These are phyloP conservation scores for Sitodiplosis mosellana DNA, from an alignment of 1,140 invertebrate species.

Conservation along the genomic window DNA sequence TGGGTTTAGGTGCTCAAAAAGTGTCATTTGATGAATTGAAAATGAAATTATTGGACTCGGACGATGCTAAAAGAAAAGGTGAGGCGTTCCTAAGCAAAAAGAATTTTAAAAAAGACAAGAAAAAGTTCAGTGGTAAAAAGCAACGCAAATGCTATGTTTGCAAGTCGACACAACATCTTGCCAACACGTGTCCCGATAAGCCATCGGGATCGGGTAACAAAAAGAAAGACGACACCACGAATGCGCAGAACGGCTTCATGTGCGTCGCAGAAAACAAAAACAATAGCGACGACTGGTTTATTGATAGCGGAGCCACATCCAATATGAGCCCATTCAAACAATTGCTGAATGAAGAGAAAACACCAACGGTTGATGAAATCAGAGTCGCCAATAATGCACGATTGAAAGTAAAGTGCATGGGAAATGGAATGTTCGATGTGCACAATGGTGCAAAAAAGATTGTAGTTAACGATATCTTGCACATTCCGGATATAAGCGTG, in stretches of 20 bases:
- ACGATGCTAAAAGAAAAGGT: too few species aligned
- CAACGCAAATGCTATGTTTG: too few species aligned
- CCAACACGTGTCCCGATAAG: too few species aligned
- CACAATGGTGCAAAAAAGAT: neutral
- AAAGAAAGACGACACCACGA: too few species aligned
- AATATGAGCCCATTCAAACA: conserved; percentile 8
- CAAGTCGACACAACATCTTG: too few species aligned
- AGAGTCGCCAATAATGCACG: conserved; percentile 14
- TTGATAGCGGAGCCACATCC: conserved; percentile 10
- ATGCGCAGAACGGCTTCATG: too few species aligned
- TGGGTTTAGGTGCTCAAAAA: conserved; percentile 17
- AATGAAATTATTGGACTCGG: conserved; percentile 13
- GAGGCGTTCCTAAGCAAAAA: too few species aligned
- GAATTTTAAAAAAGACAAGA: too few species aligned
- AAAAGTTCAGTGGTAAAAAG: too few species aligned
- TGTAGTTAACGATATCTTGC: neutral
- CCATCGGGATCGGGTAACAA: too few species aligned
- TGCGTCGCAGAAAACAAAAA: too few species aligned
- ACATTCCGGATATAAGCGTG: conserved; percentile 3
- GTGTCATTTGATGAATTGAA: too few species aligned
- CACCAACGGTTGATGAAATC: conserved; percentile 13
- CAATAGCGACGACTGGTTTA: conserved; percentile 7
- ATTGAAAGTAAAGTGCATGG: conserved; percentile 11
- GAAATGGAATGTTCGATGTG: conserved; percentile 11
- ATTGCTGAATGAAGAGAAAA: conserved; percentile 2